Base-by-base conservation (phyloP, 1,140 invertebrate species). In the Andrena cerasifolii region DNA sequence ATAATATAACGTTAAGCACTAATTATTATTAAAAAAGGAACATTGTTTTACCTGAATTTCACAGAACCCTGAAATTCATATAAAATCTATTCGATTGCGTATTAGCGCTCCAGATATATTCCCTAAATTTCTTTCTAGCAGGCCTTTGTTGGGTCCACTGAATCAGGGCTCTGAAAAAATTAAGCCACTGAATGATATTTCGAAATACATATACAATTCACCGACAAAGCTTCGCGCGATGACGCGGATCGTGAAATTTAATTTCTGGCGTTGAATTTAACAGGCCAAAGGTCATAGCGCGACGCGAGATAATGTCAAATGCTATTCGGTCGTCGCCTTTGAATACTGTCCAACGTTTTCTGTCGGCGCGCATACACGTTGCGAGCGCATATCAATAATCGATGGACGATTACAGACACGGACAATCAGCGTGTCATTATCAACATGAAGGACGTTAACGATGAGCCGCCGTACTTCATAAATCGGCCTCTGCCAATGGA, bases 401-500 rank as follows among this genome's bases (percentile, higher is more conserved):
- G 66, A 80, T 73, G 62, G 78, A 78, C 71, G 54, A 87, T 94
- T 95, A 81, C 94, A 98, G 97, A 97, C 93, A 98, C 97, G 75
- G 97, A 98, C 93, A 98, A 98, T 93, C 98, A 99, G 89, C 95
- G 97, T 45, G 97, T 99, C 14, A 98, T 98, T 83, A 98, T 98
- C 87, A 97, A 98, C 92, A 96, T 98, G 73, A 97, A 97, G 92
- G 98, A 99, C 92, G 96, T 98, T n/a, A 99, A 99, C 91, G 98
- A 98, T 91, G 98, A 99, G 92, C 96, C 96, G 1, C 98, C 98
- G 1, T 98, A 98, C 91, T 99, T 99, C 93, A 98, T 99, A 93
- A 99, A 98, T 92, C 94, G 97, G 3, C 98, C 98, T 0, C 92
- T 98, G 75, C 98, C 98, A n/a, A 98, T 99, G 97, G 97, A 98